phyloP scores from a whole-genome alignment of 30 jellyfish, hydroid and myxozoan species.

The Pelagia noctiluca region DNA sequence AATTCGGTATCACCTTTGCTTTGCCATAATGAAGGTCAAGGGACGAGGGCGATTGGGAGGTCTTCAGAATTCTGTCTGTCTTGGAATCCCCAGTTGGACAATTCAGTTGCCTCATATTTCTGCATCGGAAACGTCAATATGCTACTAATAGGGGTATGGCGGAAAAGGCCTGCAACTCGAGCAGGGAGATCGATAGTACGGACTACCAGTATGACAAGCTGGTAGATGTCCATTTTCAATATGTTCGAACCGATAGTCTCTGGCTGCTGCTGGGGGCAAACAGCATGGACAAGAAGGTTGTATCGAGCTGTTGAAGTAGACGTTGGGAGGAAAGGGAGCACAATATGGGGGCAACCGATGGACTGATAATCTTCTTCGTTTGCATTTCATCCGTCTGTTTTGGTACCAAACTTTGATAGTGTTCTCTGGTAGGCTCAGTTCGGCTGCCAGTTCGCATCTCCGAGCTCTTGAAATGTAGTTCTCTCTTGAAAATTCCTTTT shows the following conservation, averaged over 20 bases:
- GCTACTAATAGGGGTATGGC: slow-evolving; percentile 49
- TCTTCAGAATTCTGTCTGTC: background rate
- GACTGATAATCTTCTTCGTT: slow-evolving; percentile 71
- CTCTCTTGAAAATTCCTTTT: slow-evolving; percentile 83
- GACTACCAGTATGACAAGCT: slow-evolving; percentile 47
- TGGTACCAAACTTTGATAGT: slow-evolving; percentile 93
- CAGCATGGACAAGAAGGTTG: slow-evolving; percentile 79
- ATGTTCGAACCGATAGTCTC: slow-evolving; percentile 70
- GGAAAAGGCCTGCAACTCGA: slow-evolving; percentile 72
- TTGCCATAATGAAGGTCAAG: background rate
- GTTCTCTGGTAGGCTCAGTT: slow-evolving; percentile 82
- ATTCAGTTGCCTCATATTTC: background rate
- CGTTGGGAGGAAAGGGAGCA: slow-evolving; percentile 72
- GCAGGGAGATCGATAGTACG: slow-evolving; percentile 46
- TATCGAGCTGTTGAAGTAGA: slow-evolving; percentile 56
- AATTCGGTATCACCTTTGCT: background rate
- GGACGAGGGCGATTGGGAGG: background rate
- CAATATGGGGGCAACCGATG: slow-evolving; percentile 76
- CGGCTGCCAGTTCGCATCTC: slow-evolving; percentile 86
- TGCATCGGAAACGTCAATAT: background rate
- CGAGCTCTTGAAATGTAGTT: slow-evolving; percentile 89
- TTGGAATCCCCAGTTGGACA: background rate
- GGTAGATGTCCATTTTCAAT: slow-evolving; percentile 40
- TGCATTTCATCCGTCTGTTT: slow-evolving; percentile 86
- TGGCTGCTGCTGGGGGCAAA: slow-evolving; percentile 54